phyloP scores from a whole-genome alignment of 2,113 vertebrate genomes.

The Salminus brasiliensis region DNA sequence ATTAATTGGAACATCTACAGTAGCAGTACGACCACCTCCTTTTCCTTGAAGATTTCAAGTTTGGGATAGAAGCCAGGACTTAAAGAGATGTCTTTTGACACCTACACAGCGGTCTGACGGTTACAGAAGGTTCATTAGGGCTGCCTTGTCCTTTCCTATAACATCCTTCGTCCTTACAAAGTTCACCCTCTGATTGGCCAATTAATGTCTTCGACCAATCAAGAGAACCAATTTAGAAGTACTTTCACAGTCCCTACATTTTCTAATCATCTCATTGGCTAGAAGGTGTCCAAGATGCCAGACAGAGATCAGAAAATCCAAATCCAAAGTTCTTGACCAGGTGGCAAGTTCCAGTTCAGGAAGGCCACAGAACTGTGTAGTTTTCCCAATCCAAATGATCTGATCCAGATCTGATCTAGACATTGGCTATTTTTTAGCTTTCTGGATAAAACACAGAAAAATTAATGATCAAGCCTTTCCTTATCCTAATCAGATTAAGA shows the following conservation, averaged over 20 bases:
- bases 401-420: too few relatives aligned
- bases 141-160: constrained; percentile 20
- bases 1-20: neutral
- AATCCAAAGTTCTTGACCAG: neutral
- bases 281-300: constrained; percentile 13
- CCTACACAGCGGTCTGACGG: constrained; percentile 22
- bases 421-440: too few relatives aligned
- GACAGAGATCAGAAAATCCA: neutral
- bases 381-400: too few relatives aligned
- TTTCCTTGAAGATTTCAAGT: neutral
- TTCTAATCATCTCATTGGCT: constrained; percentile 30
- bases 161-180: constrained; percentile 18
- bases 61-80: constrained; percentile 4
- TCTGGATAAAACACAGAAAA: too few relatives aligned
- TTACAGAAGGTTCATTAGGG: constrained; percentile 36
- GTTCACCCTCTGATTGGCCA: constrained; percentile 20
- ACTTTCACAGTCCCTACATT: neutral
- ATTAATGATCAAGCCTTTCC: too few relatives aligned
- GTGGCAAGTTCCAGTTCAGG: neutral
- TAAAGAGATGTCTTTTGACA: constrained; percentile 33
- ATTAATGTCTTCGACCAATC: constrained; percentile 43
- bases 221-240: constrained; percentile 15
- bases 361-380: too few relatives aligned
- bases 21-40: neutral
- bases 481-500: too few relatives aligned